Conservation (phyloP, 2,888 invertebrate species). For the Reticulitermes lucifugus region DNA sequence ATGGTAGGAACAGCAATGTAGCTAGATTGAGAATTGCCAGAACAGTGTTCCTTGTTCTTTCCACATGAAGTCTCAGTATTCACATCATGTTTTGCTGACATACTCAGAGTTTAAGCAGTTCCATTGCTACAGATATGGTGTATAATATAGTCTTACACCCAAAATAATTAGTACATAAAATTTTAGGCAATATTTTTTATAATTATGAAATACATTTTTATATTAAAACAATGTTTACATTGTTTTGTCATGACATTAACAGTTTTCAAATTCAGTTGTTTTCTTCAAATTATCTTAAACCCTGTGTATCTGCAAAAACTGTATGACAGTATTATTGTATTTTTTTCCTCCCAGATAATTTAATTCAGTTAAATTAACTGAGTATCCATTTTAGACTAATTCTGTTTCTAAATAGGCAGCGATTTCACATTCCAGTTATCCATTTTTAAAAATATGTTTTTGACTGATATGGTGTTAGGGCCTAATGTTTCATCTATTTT, state of each 20-base stretch:
- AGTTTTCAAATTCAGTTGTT: background rate
- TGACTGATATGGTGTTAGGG: conserved; percentile 26
- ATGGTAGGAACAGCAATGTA: background rate
- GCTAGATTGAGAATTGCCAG: background rate
- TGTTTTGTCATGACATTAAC: background rate
- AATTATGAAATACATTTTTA: conserved; percentile 10
- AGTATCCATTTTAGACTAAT: too few relatives aligned
- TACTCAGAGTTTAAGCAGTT: conserved; percentile 26
- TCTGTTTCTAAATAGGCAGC: conserved; percentile 3
- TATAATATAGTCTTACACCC: background rate
- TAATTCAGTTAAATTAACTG: background rate
- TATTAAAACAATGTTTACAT: conserved; percentile 3
- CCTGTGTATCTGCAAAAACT: conserved; percentile 19
- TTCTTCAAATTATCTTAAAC: background rate
- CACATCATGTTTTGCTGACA: background rate
- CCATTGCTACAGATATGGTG: background rate
- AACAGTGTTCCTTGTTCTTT: background rate
- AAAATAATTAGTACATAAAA: background rate
- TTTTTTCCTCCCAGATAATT: too few relatives aligned
- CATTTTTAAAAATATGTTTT: background rate
- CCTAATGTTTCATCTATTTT: conserved; percentile 23
- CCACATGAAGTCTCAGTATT: background rate
- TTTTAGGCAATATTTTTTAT: conserved; percentile 20
- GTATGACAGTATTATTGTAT: background rate
- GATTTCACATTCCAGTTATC: conserved; percentile 12